A percentile compares a stretch with the other conserved stretches of the same genome.
Conservation (phyloP, 2,113 vertebrate genomes). For the Larimichthys polyactis region DNA sequence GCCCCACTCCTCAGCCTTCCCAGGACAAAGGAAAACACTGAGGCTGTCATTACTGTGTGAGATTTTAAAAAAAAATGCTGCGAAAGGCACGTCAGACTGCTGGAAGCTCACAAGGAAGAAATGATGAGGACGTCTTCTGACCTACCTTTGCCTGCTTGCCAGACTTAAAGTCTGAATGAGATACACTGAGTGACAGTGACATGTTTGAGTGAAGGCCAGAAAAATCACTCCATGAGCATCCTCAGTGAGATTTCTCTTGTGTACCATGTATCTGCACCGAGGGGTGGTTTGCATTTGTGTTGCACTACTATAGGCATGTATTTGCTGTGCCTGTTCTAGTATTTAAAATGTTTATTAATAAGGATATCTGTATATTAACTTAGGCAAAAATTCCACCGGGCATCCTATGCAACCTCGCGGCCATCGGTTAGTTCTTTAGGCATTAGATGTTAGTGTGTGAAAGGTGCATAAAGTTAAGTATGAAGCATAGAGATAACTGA, state of each 20-base stretch:
- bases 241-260: constrained; percentile 8
- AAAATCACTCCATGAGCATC: constrained; percentile 9
- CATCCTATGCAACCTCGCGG: no score
- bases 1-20: background rate
- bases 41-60: background rate
- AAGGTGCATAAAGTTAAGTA: background rate
- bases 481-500: background rate
- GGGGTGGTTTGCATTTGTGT: constrained; percentile 43
- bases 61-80: background rate
- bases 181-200: background rate
- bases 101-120: constrained; percentile 15
- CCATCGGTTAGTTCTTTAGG: no score
- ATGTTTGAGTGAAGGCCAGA: background rate
- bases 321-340: constrained; percentile 46
- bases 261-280: constrained; percentile 38
- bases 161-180: background rate
- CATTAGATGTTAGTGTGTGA: no score
- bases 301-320: constrained; percentile 43
- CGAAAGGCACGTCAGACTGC: background rate
- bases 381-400: no score
- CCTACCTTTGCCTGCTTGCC: constrained; percentile 8
- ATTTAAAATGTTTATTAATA: background rate
- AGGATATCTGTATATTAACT: constrained; percentile 12
- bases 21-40: background rate
- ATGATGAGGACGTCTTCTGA: constrained; percentile 32